These are phyloP conservation scores for Salvelinus alpinus DNA, from an alignment of 2,113 vertebrate species.

Conservation along the genomic window DNA sequence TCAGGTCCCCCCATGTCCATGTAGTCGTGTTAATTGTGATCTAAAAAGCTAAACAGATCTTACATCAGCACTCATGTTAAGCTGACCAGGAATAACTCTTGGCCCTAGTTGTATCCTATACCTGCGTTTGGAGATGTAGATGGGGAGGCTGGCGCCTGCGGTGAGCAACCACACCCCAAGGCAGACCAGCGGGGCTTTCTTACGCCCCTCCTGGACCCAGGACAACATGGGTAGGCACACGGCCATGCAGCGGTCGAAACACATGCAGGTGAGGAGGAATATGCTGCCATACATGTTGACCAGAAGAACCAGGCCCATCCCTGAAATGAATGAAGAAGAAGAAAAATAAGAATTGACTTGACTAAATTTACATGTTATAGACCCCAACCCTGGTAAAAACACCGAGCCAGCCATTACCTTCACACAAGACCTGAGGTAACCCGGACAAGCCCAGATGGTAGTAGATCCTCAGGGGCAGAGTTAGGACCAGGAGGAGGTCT, in stretches of 20 bases:
- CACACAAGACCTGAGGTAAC: conserved; percentile 32
- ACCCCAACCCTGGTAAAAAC: too few relatives aligned
- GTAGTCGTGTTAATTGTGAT: too few relatives aligned
- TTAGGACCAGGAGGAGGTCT: conserved; percentile 65
- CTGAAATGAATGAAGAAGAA: too few relatives aligned
- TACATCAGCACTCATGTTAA: too few relatives aligned
- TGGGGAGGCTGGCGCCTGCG: conserved; percentile 49
- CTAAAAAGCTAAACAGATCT: too few relatives aligned
- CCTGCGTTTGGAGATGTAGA: conserved; percentile 27
- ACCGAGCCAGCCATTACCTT: conserved; percentile 1
- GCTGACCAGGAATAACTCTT: too few relatives aligned
- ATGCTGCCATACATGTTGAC: conserved; percentile 79
- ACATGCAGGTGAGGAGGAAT: conserved; percentile 71
- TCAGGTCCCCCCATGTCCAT: too few relatives aligned
- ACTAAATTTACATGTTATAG: too few relatives aligned
- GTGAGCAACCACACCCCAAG: conserved; percentile 67
- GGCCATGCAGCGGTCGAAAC: conserved; percentile 72
- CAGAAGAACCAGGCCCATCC: conserved; percentile 59
- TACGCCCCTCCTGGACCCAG: conserved; percentile 49
- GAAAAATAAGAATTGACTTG: too few relatives aligned
- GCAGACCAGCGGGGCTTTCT: conserved; percentile 59
- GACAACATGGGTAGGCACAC: conserved; percentile 66
- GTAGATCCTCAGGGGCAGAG: conserved; percentile 66
- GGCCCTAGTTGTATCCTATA: too few relatives aligned
- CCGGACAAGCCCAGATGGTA: background rate